Base-by-base conservation (phyloP, 2,797 vertebrate genomes). In the Pteropus rufus region DNA sequence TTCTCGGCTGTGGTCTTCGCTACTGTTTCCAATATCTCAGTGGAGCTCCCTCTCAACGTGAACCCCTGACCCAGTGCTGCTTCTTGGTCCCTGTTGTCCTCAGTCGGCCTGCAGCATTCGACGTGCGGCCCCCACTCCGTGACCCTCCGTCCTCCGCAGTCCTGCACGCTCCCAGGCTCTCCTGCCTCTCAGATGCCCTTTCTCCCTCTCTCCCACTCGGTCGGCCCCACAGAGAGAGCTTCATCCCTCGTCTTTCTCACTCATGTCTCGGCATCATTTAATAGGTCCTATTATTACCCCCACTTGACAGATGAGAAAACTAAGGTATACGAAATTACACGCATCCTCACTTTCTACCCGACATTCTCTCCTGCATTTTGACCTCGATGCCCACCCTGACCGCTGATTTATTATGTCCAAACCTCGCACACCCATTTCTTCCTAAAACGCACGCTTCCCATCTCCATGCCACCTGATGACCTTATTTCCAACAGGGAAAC, bases 101-200 rank as follows among this genome's bases (percentile, higher is more conserved):
- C 2, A 10, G 52, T 67, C 69, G 29, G 64, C 19, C 34, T 58
- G 1, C 21, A 19, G 26, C 21, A 6, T 65, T 26, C 83, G 49
- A 49, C 12, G 1, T 49, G n/a, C 34, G 0, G 1, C 0, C 46
- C 70, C 11, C 19, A 26, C 10, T 31, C 21, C 21, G 26, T 9
- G 15, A 10, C 12, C 44, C 23, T 41, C 31, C 65, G 9, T 83
- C 31, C 36, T 85, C 39, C n/a, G 41, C 1, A 34, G 24, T 23
- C 15, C 34, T 44, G 18, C 11, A 5, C 19, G 10, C 29, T 31
- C 15, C 1, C 54, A 88, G 73, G 31, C 18, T 49, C 34, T 67
- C 21, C 65, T 36, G 12, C 54, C 26, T 52, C 46, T 93, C 23
- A 7, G 16, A 14, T 12, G 41, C 11, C 18, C 62, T 72, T 75